phyloP scores from a whole-genome alignment of 1,140 invertebrate species.

The Eufriesea mexicana region DNA sequence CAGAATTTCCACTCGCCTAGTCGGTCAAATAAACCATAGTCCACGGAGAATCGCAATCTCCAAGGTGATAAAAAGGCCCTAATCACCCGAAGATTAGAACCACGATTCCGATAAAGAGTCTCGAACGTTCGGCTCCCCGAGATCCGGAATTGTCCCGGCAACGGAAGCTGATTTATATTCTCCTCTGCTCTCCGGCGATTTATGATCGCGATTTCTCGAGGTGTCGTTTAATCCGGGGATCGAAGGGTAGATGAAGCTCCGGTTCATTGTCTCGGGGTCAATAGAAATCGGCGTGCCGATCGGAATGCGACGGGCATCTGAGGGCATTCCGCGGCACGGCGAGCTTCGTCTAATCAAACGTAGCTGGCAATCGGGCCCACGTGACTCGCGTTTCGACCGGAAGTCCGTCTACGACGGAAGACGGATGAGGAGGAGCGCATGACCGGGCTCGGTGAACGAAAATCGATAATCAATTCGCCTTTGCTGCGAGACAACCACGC shows the following conservation, averaged over 20 bases:
- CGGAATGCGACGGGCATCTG: constrained; percentile 7
- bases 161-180: no score
- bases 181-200: background rate
- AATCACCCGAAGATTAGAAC: no score
- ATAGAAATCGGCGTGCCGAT: constrained; percentile 8
- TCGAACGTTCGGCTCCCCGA: no score
- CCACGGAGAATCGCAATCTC: no score
- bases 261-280: constrained; percentile 1
- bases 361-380: constrained; percentile 16
- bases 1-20: no score
- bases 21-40: no score
- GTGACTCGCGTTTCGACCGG: constrained; percentile 13
- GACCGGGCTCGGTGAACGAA: constrained; percentile 29
- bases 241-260: background rate
- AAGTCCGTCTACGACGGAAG: constrained; percentile 19
- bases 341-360: constrained; percentile 27
- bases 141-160: constrained; percentile 1
- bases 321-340: background rate
- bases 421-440: constrained; percentile 8
- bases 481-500: background rate
- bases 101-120: no score
- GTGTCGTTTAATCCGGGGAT: background rate
- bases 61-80: no score
- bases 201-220: background rate
- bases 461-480: constrained; percentile 35